Conservation (phyloP, 2,797 vertebrate genomes). For the Oryzias dopingdopingensis region DNA sequence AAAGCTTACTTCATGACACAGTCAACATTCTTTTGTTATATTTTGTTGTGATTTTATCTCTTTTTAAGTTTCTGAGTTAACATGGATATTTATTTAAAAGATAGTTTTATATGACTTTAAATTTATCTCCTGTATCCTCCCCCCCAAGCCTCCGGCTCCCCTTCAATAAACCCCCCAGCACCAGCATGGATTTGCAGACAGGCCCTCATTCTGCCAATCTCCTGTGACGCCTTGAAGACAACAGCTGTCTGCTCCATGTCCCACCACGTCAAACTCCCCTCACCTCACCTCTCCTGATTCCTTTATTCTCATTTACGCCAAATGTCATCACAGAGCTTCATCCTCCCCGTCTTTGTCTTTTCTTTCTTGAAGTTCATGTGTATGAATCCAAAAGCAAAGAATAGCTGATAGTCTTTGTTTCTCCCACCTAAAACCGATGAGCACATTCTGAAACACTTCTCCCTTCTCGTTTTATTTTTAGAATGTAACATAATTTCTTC, state of each 20-base stretch:
- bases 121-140: conserved; percentile 11
- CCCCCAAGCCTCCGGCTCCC: conserved; percentile 31
- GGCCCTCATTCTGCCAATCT: conserved; percentile 71
- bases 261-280: conserved; percentile 21
- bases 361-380: too few species aligned
- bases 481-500: too few species aligned
- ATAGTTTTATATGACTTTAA: background rate
- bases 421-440: too few species aligned
- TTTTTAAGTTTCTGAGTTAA: background rate
- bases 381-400: too few species aligned
- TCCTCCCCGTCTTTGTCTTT: too few species aligned
- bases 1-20: too few species aligned
- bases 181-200: conserved; percentile 38
- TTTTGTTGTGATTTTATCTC: too few species aligned
- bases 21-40: too few species aligned
- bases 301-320: background rate
- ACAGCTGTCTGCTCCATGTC: conserved; percentile 36
- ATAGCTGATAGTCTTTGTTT: too few species aligned
- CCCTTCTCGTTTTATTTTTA: too few species aligned
- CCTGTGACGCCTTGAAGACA: conserved; percentile 47
- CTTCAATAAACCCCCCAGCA: conserved; percentile 14
- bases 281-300: conserved; percentile 16
- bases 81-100: background rate
- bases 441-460: too few species aligned
- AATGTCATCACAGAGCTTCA: too few species aligned